phyloP scores from a whole-genome alignment of 1,140 invertebrate genomes.

The Drosophila simulans region DNA sequence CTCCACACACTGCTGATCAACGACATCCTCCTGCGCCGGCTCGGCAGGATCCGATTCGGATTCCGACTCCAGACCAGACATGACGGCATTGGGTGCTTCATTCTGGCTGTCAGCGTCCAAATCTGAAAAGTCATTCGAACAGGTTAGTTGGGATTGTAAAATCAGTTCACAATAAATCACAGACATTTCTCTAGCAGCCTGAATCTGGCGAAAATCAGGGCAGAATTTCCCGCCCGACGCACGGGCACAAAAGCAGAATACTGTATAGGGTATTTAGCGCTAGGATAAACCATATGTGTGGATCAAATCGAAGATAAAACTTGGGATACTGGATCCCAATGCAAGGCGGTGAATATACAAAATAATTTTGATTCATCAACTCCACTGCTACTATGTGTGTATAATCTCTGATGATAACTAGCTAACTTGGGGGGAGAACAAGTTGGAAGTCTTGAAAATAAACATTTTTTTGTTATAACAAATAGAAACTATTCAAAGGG shows the following conservation, averaged over 20 bases:
- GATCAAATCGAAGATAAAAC: neutral
- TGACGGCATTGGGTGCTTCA: conserved; percentile 69
- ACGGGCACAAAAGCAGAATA: conserved; percentile 3
- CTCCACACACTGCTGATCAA: conserved; percentile 85
- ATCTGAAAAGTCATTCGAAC: conserved; percentile 57
- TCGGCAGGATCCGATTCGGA: conserved; percentile 75
- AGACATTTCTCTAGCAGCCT: conserved; percentile 21
- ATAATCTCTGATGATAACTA: conserved; percentile 1
- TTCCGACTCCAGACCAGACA: conserved; percentile 78
- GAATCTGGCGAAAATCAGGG: conserved; percentile 5
- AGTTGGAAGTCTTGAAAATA: neutral
- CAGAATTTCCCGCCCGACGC: neutral
- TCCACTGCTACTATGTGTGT: conserved; percentile 29
- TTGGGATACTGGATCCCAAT: neutral
- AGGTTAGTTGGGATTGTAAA: neutral
- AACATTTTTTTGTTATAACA: neutral
- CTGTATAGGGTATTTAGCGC: conserved; percentile 1
- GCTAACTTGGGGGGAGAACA: conserved; percentile 15
- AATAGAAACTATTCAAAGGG: neutral
- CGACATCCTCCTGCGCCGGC: conserved; percentile 36
- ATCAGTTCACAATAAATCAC: neutral
- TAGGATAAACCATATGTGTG: conserved; percentile 8
- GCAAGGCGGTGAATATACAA: conserved; percentile 1
- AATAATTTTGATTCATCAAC: conserved; percentile 58
- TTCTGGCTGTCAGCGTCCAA: conserved; percentile 83